phyloP scores from a whole-genome alignment of 2,888 invertebrate genomes.

The Lutraria lutraria region DNA sequence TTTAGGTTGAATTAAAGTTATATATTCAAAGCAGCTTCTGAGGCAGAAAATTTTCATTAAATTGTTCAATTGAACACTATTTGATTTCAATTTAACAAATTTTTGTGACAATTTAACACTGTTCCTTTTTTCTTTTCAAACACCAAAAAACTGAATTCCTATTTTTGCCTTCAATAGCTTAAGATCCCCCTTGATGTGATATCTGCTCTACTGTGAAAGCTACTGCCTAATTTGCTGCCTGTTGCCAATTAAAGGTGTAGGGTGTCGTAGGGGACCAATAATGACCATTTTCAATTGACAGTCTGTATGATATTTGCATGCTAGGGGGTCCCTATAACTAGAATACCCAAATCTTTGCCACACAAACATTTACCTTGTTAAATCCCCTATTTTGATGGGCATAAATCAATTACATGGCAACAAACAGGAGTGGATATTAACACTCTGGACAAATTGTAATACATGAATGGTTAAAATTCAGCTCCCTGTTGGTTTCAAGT shows the following conservation, averaged over 20 bases:
- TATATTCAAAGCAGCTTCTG: conserved; percentile 9
- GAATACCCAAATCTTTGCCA: conserved; percentile 15
- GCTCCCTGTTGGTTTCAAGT: conserved; percentile 2
- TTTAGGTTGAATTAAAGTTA: conserved; percentile 26
- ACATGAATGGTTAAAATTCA: neutral
- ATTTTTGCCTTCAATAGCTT: conserved; percentile 28
- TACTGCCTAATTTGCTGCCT: conserved; percentile 49
- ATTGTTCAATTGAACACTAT: conserved; percentile 36
- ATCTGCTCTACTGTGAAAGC: conserved; percentile 32
- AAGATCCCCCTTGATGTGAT: conserved; percentile 30
- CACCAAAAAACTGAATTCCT: conserved; percentile 14
- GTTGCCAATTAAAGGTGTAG: conserved; percentile 53
- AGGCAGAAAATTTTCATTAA: conserved; percentile 48
- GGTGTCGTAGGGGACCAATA: conserved; percentile 51
- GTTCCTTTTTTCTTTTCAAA: conserved; percentile 37
- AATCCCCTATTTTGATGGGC: conserved; percentile 19
- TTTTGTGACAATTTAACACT: conserved; percentile 51
- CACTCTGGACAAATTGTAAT: neutral
- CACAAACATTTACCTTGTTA: conserved; percentile 29
- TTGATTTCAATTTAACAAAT: conserved; percentile 51
- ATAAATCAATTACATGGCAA: conserved; percentile 38
- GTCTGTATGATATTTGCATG: conserved; percentile 40
- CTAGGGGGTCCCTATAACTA: conserved; percentile 54
- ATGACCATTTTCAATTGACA: conserved; percentile 49
- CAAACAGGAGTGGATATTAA: conserved; percentile 24